phyloP scores from a whole-genome alignment of 2,888 invertebrate species.

The Mythimna impura region DNA sequence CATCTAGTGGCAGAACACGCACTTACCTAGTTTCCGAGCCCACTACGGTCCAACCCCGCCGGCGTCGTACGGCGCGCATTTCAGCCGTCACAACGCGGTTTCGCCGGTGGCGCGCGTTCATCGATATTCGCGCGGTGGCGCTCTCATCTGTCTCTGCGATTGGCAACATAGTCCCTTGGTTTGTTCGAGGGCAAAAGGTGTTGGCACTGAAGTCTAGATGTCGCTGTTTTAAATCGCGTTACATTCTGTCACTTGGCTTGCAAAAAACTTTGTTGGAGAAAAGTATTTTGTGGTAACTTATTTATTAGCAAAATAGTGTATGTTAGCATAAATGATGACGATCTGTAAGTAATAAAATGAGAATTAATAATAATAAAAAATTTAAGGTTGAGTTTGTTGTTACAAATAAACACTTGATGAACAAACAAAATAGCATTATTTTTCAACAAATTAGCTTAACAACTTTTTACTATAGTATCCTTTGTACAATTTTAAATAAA shows the following conservation, averaged over 20 bases:
- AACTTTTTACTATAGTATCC: not conserved
- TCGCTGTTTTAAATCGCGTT: constrained; percentile 61
- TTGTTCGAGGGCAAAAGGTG: constrained; percentile 55
- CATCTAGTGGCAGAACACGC: constrained; percentile 74
- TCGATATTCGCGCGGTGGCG: constrained; percentile 77
- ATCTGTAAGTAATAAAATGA: not conserved
- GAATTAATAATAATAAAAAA: not conserved
- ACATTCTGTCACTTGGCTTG: constrained; percentile 12
- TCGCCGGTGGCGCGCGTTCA: constrained; percentile 80
- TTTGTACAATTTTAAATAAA: constrained; percentile 8
- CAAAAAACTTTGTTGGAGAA: constrained; percentile 16
- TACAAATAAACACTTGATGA: not conserved
- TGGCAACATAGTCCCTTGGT: constrained; percentile 78
- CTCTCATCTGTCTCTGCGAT: constrained; percentile 86
- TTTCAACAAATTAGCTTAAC: constrained; percentile 6
- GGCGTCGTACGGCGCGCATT: constrained; percentile 89
- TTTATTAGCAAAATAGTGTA: constrained; percentile 36
- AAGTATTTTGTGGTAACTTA: constrained; percentile 42
- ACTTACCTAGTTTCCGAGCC: constrained; percentile 94
- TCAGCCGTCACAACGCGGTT: constrained; percentile 86
- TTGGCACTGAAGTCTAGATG: constrained; percentile 68
- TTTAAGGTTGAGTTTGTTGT: not conserved
- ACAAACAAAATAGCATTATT: too few species aligned
- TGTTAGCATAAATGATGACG: not conserved
- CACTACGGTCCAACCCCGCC: constrained; percentile 94